Evolutionary conservation across 2,797 vertebrate species (phyloP).

Genomic region (Cichlasoma orientale): DNA sequence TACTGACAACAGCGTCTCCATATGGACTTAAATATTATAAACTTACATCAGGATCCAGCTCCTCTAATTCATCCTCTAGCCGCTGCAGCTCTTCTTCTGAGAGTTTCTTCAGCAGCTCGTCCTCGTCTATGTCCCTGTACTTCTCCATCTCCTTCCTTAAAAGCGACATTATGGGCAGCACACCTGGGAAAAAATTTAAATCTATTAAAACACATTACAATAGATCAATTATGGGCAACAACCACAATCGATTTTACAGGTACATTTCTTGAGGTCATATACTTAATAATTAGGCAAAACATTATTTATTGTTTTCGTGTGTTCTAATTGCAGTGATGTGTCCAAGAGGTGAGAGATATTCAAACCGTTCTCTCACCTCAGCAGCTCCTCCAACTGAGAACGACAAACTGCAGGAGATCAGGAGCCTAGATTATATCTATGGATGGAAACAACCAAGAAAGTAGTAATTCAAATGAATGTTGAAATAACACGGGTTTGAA

Average conservation of each 20-base stretch:
- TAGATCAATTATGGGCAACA: not conserved
- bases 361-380: slow-evolving; percentile 39
- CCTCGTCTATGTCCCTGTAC: slow-evolving; percentile 95
- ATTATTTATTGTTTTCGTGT: not conserved
- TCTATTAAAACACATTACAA: not conserved
- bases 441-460: slow-evolving; percentile 16
- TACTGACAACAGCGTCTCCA: slow-evolving; percentile 12
- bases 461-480: not conserved
- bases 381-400: slow-evolving; percentile 30
- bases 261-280: not conserved
- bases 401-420: slow-evolving; percentile 20
- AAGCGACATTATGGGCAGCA: slow-evolving; percentile 80
- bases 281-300: not conserved
- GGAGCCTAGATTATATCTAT: slow-evolving; percentile 20
- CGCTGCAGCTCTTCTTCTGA: slow-evolving; percentile 93
- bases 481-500: slow-evolving; percentile 10
- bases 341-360: not conserved
- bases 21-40: slow-evolving; percentile 8
- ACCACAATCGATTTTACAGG: not conserved
- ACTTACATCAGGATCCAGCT: slow-evolving; percentile 97
- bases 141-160: slow-evolving; percentile 93
- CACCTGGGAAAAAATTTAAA: slow-evolving; percentile 26
- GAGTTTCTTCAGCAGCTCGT: slow-evolving; percentile 92
- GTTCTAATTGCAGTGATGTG: not conserved
- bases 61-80: slow-evolving; percentile 93